These are phyloP conservation scores for Danaus plexippus DNA, from an alignment of 1,140 invertebrate genomes.

Conservation along the genomic window DNA sequence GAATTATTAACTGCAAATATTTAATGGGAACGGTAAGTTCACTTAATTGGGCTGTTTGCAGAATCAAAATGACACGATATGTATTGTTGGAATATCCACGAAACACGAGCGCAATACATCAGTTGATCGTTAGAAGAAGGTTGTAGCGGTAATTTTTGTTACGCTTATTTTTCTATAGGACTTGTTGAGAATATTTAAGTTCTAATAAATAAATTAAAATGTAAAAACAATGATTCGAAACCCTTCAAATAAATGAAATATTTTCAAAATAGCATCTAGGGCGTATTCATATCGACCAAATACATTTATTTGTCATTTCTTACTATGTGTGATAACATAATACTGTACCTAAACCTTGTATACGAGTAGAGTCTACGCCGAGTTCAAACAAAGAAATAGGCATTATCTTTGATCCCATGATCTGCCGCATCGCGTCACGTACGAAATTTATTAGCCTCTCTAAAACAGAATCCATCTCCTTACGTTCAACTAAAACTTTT, in stretches of 20 bases:
- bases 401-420: conserved; percentile 30
- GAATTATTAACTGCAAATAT: too few species aligned
- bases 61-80: too few species aligned
- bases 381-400: conserved; percentile 18
- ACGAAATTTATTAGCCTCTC: conserved; percentile 50
- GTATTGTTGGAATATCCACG: too few species aligned
- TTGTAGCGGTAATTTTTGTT: too few species aligned
- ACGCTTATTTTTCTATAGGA: too few species aligned
- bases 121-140: too few species aligned
- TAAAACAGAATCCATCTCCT: conserved; percentile 19
- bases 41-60: too few species aligned
- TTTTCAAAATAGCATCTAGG: background rate
- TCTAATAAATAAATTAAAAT: background rate
- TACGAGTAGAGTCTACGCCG: conserved; percentile 4
- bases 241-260: background rate
- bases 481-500: too few species aligned
- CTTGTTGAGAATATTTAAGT: background rate
- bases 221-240: background rate
- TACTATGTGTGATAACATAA: background rate
- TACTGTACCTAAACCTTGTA: conserved; percentile 2
- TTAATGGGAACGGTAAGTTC: too few species aligned
- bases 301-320: too few species aligned
- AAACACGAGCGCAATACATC: too few species aligned
- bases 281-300: too few species aligned
- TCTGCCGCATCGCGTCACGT: conserved; percentile 40